Percentiles rank a stretch among this genome's conserved stretches.
These are phyloP conservation scores for Bembecia ichneumoniformis DNA, from an alignment of 2,888 invertebrate species.

Conservation along the genomic window DNA sequence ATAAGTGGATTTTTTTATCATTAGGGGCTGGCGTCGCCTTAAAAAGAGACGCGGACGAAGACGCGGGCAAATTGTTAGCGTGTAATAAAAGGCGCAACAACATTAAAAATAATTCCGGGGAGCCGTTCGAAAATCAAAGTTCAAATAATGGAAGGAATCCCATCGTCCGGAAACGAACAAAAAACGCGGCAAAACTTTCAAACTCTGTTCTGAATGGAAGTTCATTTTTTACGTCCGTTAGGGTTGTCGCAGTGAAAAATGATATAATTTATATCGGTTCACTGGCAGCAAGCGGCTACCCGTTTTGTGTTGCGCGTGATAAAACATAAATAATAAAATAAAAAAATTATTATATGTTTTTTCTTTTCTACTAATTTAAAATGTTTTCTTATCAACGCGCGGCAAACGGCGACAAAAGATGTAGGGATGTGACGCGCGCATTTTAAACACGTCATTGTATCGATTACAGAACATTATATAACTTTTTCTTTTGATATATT, in stretches of 20 bases:
- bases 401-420: conserved; percentile 60
- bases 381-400: conserved; percentile 72
- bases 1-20: no score
- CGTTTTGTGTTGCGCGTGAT: conserved; percentile 63
- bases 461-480: no score
- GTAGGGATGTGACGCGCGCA: conserved; percentile 28
- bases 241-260: conserved; percentile 70
- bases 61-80: no score
- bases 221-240: conserved; percentile 70
- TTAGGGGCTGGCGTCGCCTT: no score
- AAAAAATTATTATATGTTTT: conserved; percentile 57
- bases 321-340: conserved; percentile 68
- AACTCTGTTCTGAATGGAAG: conserved; percentile 64
- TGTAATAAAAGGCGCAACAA: no score
- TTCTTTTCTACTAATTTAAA: conserved; percentile 70
- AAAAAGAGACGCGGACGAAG: no score
- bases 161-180: conserved; percentile 67
- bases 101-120: not conserved
- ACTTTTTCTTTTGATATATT: no score
- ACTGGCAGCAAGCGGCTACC: conserved; percentile 58
- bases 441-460: no score
- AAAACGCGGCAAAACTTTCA: conserved; percentile 70
- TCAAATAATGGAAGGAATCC: conserved; percentile 59
- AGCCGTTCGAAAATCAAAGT: conserved; percentile 13
- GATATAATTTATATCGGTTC: conserved; percentile 70